Evolutionary conservation across 2,888 invertebrate genomes (phyloP), one percentile per base, ranked within the genome.

Genomic region (Hemistola chrysoprasaria): DNA sequence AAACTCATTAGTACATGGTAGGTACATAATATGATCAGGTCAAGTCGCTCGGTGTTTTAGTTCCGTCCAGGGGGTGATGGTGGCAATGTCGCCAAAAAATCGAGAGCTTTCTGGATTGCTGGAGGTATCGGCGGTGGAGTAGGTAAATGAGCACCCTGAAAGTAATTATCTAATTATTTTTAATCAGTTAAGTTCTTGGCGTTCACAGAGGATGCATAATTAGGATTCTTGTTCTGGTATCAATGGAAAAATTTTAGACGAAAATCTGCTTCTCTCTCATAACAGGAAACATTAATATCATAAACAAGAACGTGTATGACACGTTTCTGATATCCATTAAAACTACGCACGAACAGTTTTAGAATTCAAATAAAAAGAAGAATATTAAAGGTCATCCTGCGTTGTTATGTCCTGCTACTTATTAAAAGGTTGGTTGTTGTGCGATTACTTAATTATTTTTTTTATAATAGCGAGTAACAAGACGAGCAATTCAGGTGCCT

Each of bases 51-150:
- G 11, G 16, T 29, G 30, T 20, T 46, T 68, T 54, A 82, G 56
- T 71, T 78, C 49, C 75, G 74, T 32, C 70, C 59, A 0, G 77
- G 69, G 1, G 79, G 59, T 47, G 90, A 84, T 9, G 92, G 91
- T 23, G 93, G 93, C 44, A 92, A 85, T 1, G 92, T 91, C 7
- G 92, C 92, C 48, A 93, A 87, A 77, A 91, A 94, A 62, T 94
- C 94, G 24, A 94, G 80, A 20, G 94, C 93, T 74, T 92, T 93
- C 69, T 93, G 93, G 56, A 94, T 94, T 71, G 92, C 93, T 66
- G 93, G 92, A 40, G 94, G 94, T 47, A 92, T 92, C 50, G 94
- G 94, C n/a, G 94, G 94, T 6, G 94, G 92, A 6, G 94, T 94
- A 3, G 94, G 94, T 49, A 94, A 74, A 83, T 94, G 94, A 11